These are phyloP conservation scores for Pterophyllum scalare DNA, from an alignment of 2,113 vertebrate species.

Conservation along the genomic window DNA sequence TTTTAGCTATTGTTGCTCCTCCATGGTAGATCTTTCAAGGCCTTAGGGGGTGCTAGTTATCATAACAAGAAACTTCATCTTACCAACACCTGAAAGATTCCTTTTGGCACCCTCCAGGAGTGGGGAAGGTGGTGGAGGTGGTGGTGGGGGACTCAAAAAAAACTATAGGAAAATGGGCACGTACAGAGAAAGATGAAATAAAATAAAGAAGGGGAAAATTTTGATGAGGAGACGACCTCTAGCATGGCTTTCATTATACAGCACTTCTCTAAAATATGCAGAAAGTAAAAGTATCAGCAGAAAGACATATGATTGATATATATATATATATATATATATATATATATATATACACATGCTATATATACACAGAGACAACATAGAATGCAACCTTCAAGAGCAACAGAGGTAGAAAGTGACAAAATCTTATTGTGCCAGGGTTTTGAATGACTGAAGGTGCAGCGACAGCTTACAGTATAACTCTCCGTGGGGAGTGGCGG, in stretches of 20 bases:
- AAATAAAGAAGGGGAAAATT: neutral
- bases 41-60: constrained; percentile 8
- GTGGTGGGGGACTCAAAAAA: neutral
- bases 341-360: neutral
- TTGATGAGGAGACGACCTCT: constrained; percentile 19
- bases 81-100: constrained; percentile 12
- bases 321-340: neutral
- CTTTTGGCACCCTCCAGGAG: neutral
- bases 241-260: constrained; percentile 27
- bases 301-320: neutral
- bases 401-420: constrained; percentile 22
- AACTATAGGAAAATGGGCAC: constrained; percentile 3
- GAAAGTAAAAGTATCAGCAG: neutral
- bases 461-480: constrained; percentile 70
- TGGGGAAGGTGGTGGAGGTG: neutral
- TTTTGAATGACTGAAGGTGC: constrained; percentile 65
- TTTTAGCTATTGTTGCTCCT: constrained; percentile 22
- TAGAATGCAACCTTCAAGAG: constrained; percentile 9
- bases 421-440: constrained; percentile 31
- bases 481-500: constrained; percentile 58
- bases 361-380: constrained; percentile 6
- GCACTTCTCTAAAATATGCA: neutral
- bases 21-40: neutral
- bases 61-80: constrained; percentile 22
- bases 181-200: neutral